Base-by-base conservation (phyloP, 2,888 invertebrate genomes). In the Harmothoe impar region DNA sequence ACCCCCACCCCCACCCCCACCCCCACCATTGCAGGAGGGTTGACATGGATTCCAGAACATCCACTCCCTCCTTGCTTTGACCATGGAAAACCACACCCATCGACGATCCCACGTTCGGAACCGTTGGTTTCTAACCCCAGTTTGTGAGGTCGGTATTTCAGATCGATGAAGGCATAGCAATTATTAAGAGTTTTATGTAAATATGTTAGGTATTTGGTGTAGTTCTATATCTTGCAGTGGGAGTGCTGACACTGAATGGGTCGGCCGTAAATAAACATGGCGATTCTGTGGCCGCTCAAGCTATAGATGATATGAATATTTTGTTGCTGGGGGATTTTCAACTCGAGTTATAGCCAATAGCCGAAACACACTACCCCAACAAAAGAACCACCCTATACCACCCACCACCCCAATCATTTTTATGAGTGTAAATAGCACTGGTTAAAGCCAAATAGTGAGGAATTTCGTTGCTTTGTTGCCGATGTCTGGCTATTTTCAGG, bases 241-340 rank as follows among this genome's bases (percentile, higher is more conserved):
- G 86, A 86, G 52, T 1, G 86, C 15, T 52, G 51, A 23, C 31
- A 54, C 3, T 25, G 5, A 52, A 15, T 86, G 54, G 86, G 56
- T 33, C 52, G 10, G 54, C 54, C 56, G 86, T 86, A 86, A 86
- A 86, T 86, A 86, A 86, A 86, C 86, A 86, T 86, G 86, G 86
- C 86, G 86, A 86, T 86, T 86, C 31, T 86, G 29, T 25, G 86
- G 86, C 86, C 86, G 31, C 56, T 54, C 20, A 33, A 15, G 20
- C 0, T 52, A 52, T 86, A 1, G 52, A 54, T 20, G 10, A 86
- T 10, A 86, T 86, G 0, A 54, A 25, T 56, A 52, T 29, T 84
- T 43, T 43, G 43, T 43, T 25, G n/a, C 20, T 51, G 43, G 84
- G n/a, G 20, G 33, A 43, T 84, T 43, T 43, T 25, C 84, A 20